Base-by-base conservation (phyloP, 2,113 vertebrate genomes). In the Bungarus multicinctus region DNA sequence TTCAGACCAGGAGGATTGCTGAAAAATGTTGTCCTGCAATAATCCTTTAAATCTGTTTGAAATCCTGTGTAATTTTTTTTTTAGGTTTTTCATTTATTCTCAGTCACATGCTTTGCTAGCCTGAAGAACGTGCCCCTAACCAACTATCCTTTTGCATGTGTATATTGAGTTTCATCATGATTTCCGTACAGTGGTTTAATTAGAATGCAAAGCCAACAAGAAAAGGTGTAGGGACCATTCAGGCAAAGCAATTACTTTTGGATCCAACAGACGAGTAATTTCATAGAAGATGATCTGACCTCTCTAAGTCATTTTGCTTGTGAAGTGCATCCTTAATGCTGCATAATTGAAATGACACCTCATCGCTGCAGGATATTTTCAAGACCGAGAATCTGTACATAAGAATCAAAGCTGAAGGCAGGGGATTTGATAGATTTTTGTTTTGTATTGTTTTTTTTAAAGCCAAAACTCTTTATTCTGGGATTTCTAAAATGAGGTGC, bases 11-110 rank as follows among this genome's bases (percentile, higher is more conserved):
- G 50, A 22, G 92, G 90, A 95, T 89, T 85, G 88, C 2, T 4
- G 12, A 94, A 5, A 69, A 60, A 0, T 53, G 25, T 95, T 30
- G 7, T 89, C 91, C 52, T 9, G 91, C 50, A 7, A 20, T 85
- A 91, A 91, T 90, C 96, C 0, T 94, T 93, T 86, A 27, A 58
- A 43, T 91, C 39, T 2, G 90, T 96, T 91, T 93, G 4, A 94
- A 95, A 93, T 91, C 0, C 57, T 34, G 60, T n/a, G 14, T 85
- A 8, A 30, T 94, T 97, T 95, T 94, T 94, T 6, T 89, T 95
- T 94, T 93, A 0, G 9, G 64, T 20, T n/a, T 27, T 4, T 93
- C 69, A 5, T 0, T 4, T 60, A 54, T 95, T 93, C 1, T 23
- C 90, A 10, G 34, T 3, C 81, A 87, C 90, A 60, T 55, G 0